Evolutionary conservation across 2,888 invertebrate species (phyloP).

Genomic region (Ellobium chinense): DNA sequence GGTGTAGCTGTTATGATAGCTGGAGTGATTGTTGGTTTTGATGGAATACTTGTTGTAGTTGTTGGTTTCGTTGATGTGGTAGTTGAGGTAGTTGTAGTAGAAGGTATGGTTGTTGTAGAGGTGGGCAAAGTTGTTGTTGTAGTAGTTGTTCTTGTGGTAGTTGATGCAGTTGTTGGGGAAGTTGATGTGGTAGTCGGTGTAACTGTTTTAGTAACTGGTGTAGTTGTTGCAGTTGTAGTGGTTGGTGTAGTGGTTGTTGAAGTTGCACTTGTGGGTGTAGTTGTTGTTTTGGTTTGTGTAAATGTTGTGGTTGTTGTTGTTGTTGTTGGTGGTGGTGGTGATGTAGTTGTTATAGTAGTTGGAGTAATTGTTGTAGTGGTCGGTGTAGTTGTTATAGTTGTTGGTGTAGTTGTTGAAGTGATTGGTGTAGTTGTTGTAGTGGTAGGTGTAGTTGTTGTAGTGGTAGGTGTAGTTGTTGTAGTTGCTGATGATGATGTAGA

Average conservation of each 20-base stretch:
- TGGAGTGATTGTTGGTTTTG: no score
- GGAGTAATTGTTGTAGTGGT: neutral
- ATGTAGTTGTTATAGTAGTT: neutral
- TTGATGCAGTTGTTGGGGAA: neutral
- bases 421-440: neutral
- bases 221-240: neutral
- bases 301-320: neutral
- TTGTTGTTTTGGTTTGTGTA: neutral
- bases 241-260: neutral
- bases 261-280: neutral
- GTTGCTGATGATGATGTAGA: neutral
- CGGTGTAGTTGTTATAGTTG: neutral
- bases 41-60: neutral
- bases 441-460: neutral
- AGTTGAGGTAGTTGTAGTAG: no score
- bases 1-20: no score
- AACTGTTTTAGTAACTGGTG: neutral
- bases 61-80: neutral
- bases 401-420: neutral
- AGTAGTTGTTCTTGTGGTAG: neutral
- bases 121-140: neutral
- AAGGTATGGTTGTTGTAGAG: neutral
- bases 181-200: neutral
- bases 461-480: neutral
- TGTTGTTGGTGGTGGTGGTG: neutral